phyloP scores from a whole-genome alignment of 2,113 vertebrate genomes.

The Gila orcuttii region DNA sequence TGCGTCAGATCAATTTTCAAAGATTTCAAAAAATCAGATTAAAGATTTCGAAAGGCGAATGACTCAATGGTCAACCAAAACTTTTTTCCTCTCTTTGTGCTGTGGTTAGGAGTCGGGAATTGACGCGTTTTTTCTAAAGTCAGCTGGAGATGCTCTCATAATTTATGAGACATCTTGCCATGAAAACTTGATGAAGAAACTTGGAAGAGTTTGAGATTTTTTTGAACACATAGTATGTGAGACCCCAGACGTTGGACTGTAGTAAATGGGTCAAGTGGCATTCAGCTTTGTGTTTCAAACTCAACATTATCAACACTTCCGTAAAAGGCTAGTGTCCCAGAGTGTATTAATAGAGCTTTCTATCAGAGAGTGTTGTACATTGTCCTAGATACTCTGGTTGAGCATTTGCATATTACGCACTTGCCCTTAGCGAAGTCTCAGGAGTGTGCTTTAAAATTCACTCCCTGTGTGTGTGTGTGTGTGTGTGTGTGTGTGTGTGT shows the following conservation, averaged over 20 bases:
- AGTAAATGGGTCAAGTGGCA: conserved; percentile 72
- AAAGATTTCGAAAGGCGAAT: conserved; percentile 31
- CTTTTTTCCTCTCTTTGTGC: conserved; percentile 60
- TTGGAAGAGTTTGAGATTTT: conserved; percentile 70
- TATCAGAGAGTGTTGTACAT: conserved; percentile 73
- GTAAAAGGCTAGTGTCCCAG: conserved; percentile 55
- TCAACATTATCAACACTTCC: conserved; percentile 56
- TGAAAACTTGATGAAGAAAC: conserved; percentile 76
- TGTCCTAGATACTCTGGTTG: conserved; percentile 73
- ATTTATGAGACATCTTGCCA: conserved; percentile 74
- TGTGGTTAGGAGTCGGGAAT: conserved; percentile 62
- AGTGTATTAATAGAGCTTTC: conserved; percentile 72
- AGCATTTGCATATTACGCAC: conserved; percentile 75
- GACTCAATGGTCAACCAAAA: conserved; percentile 29
- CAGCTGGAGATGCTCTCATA: conserved; percentile 69
- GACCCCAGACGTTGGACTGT: conserved; percentile 58
- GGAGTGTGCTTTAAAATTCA: conserved; percentile 70
- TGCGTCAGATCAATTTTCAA: conserved; percentile 27
- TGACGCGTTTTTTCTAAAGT: conserved; percentile 64
- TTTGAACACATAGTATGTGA: conserved; percentile 52
- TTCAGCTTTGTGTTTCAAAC: conserved; percentile 50
- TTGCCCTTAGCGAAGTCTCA: conserved; percentile 76
- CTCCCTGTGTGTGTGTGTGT: conserved; percentile 68
- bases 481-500: conserved; percentile 59
- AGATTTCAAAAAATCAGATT: conserved; percentile 30